phyloP scores from a whole-genome alignment of 2,797 vertebrate species.

The Harpagifer antarcticus region DNA sequence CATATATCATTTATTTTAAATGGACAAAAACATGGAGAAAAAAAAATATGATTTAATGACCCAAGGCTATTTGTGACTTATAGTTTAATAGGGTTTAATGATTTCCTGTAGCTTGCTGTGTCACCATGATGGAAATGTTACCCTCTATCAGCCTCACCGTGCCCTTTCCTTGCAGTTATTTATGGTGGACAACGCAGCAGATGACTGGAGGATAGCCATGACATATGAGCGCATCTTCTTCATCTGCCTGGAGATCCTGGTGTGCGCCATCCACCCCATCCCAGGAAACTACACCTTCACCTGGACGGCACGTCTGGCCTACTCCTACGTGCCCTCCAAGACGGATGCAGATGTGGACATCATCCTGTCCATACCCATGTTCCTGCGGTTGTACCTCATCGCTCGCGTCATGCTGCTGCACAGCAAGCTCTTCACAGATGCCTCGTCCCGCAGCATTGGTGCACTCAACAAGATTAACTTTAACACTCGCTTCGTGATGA shows the following conservation, averaged over 20 bases:
- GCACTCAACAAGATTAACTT: constrained; percentile 99
- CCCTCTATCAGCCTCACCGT: constrained; percentile 44
- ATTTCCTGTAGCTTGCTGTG: constrained; percentile 57
- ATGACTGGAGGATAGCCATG: constrained; percentile 99
- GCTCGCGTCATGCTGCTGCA: constrained; percentile 99
- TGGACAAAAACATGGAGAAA: not conserved
- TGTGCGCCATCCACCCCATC: constrained; percentile 99
- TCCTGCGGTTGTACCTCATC: constrained; percentile 99
- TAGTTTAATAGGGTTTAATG: constrained; percentile 64
- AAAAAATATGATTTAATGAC: constrained; percentile 46
- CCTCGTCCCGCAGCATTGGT: constrained; percentile 98
- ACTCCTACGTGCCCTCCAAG: constrained; percentile 95
- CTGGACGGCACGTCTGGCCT: constrained; percentile 98
- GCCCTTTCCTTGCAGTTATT: constrained; percentile 89
- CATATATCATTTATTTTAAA: constrained; percentile 19
- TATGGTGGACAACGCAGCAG: constrained; percentile 99
- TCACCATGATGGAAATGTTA: constrained; percentile 60
- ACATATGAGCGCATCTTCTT: constrained; percentile 99
- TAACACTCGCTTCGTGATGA: constrained; percentile 99
- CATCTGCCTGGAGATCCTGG: constrained; percentile 99
- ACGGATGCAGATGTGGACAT: constrained; percentile 99
- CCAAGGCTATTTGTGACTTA: constrained; percentile 55
- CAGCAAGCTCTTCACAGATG: constrained; percentile 99
- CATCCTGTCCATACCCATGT: constrained; percentile 99
- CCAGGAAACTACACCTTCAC: constrained; percentile 99